A percentile compares a stretch with the other conserved stretches of the same genome.
Conservation (phyloP, 1,140 invertebrate species). For the Ceratosolen solmsi region DNA sequence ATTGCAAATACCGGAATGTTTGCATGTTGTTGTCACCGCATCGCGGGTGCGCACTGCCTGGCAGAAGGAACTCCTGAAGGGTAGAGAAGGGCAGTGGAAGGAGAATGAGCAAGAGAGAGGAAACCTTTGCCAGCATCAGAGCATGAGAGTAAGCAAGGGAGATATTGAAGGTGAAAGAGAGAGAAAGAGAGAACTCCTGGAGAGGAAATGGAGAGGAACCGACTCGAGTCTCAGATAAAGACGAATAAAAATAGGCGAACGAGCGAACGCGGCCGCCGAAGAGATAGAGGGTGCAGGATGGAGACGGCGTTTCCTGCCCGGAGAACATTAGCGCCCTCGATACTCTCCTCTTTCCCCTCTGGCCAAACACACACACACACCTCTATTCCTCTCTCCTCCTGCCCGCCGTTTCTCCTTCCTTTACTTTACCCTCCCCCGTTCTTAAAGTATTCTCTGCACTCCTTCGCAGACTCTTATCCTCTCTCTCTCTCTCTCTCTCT, state of each 20-base stretch:
- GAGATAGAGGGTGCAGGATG: constrained; percentile 65
- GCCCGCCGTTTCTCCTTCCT: constrained; percentile 3
- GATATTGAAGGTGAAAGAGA: neutral
- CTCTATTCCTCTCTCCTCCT: neutral
- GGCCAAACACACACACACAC: constrained; percentile 8
- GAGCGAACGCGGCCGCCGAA: constrained; percentile 43
- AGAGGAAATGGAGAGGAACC: constrained; percentile 71
- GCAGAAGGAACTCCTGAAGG: constrained; percentile 52
- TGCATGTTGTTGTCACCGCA: constrained; percentile 73
- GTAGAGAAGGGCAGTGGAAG: constrained; percentile 1
- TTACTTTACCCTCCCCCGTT: constrained; percentile 19
- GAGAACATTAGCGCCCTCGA: constrained; percentile 72
- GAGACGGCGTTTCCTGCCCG: constrained; percentile 72
- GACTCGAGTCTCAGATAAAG: constrained; percentile 70
- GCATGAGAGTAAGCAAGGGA: no score
- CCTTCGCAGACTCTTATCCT: constrained; percentile 34
- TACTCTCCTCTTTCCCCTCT: constrained; percentile 62
- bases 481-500: constrained; percentile 23
- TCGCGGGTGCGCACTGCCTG: constrained; percentile 51
- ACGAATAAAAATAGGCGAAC: constrained; percentile 73
- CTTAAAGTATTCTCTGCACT: constrained; percentile 41
- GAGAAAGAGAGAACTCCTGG: constrained; percentile 53
- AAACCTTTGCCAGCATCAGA: no score
- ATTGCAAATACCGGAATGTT: constrained; percentile 75
- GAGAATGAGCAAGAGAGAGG: constrained; percentile 5